Conservation (phyloP, 2,797 vertebrate genomes). For the Gymnodraco acuticeps region DNA sequence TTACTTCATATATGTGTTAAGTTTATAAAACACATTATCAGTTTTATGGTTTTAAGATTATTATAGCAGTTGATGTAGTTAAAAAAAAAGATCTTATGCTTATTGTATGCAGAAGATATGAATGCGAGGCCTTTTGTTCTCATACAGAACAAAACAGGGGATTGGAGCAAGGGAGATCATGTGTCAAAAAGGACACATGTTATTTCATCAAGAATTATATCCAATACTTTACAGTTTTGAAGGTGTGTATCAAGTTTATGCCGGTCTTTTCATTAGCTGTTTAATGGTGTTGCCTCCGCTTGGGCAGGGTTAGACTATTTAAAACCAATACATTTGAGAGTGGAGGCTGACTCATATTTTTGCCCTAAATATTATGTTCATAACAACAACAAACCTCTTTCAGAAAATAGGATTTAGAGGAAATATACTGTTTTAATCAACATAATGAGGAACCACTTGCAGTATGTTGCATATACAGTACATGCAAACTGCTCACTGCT, state of each 20-base stretch:
- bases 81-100: not conserved
- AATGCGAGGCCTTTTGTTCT: too few relatives aligned
- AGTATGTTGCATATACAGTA: not conserved
- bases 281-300: constrained; percentile 12
- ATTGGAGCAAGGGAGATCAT: too few relatives aligned
- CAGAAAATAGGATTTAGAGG: not conserved
- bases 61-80: not conserved
- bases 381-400: not conserved
- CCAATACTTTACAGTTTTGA: not conserved
- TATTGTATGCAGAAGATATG: not conserved
- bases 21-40: not conserved
- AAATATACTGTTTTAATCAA: constrained; percentile 1
- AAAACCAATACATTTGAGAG: constrained; percentile 6
- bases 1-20: not conserved
- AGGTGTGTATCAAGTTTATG: not conserved
- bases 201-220: not conserved
- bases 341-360: constrained; percentile 15
- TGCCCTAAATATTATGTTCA: constrained; percentile 4
- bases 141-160: too few relatives aligned
- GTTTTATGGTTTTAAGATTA: not conserved
- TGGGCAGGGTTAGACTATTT: constrained; percentile 6
- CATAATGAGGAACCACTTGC: constrained; percentile 1
- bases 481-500: not conserved
- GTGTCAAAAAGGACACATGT: not conserved
- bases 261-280: constrained; percentile 15